A percentile compares a stretch with the other conserved stretches of the same genome.
Evolutionary conservation across 2,888 invertebrate species (phyloP).

Genomic region (Tenthredo distinguenda): DNA sequence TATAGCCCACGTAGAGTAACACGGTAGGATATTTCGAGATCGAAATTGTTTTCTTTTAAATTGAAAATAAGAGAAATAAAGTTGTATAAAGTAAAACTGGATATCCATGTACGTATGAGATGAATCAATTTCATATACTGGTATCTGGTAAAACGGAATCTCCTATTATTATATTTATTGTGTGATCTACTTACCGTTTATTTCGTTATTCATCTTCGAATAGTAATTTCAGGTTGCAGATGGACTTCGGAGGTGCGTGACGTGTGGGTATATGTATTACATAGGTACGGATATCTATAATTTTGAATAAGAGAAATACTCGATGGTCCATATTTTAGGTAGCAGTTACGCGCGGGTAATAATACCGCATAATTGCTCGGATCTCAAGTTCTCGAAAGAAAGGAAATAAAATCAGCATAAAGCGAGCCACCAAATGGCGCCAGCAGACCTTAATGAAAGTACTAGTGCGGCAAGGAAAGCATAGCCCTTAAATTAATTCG

Average conservation of each 20-base stretch:
- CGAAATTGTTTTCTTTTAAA: neutral
- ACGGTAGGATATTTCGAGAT: constrained; percentile 1
- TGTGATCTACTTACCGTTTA: no score
- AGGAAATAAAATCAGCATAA: constrained; percentile 78
- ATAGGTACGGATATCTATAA: neutral
- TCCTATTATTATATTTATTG: no score
- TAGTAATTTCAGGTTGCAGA: no score
- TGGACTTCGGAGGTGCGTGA: no score
- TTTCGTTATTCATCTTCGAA: no score
- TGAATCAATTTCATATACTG: no score
- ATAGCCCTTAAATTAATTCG: constrained; percentile 78
- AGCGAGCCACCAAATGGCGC: constrained; percentile 77
- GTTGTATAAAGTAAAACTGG: neutral
- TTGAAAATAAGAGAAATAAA: neutral
- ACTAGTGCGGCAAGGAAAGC: constrained; percentile 66
- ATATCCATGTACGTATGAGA: no score
- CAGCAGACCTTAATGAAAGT: constrained; percentile 77
- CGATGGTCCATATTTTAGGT: constrained; percentile 74
- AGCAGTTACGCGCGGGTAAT: constrained; percentile 72
- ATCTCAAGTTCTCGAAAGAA: constrained; percentile 76
- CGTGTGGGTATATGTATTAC: neutral
- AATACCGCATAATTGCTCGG: constrained; percentile 76
- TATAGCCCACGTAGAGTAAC: neutral
- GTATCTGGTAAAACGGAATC: no score
- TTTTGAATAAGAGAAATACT: constrained; percentile 56